Evolutionary conservation across 2,797 vertebrate species (phyloP), one percentile per base, ranked within the genome.

Genomic region (Notoglanidium macrostoma): DNA sequence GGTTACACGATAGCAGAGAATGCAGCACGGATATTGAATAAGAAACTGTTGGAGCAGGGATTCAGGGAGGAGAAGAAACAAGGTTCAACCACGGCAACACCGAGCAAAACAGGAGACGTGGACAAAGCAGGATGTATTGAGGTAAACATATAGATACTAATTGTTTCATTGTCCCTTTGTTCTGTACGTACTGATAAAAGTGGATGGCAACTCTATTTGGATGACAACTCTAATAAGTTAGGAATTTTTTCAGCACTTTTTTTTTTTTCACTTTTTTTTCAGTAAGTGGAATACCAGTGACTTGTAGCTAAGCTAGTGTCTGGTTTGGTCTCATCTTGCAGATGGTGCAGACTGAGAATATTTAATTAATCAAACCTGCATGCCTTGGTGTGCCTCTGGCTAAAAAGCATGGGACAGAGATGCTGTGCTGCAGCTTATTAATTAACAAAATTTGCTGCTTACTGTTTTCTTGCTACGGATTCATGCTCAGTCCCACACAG

Each of bases 11-110:
- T 99, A 90, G 93, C 97, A 0, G 98, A 99, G 92, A 99, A 97
- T 67, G 93, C 98, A 70, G 97, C 98, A 73, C 96, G 97, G 92
- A 97, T 98, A 92, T 96, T 99, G 89, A 97, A 97, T 90, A 98
- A 97, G 94, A 99, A 98, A 94, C 95, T 98, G 86, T 92, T 98
- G 95, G 98, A 99, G 92, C 97, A 98, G 94, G 96, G 95, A 94
- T 96, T 96, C 93, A 95, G 95, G 85, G 98, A 98, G 88, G 98
- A 98, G 91, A 95, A 94, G 92, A 95, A 95, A 92, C 94, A 95
- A 90, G 93, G 91, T 89, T 93, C 49, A 92, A 93, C 92, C 89
- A 93, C 90, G 91, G 94, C 94, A 78, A 92, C 89, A 59, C 94
- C 88, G 73, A 89, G 90, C 93, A 95, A 94, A 91, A 89, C 93